Conservation (phyloP, 2,113 vertebrate genomes). For the Cavia aperea region DNA sequence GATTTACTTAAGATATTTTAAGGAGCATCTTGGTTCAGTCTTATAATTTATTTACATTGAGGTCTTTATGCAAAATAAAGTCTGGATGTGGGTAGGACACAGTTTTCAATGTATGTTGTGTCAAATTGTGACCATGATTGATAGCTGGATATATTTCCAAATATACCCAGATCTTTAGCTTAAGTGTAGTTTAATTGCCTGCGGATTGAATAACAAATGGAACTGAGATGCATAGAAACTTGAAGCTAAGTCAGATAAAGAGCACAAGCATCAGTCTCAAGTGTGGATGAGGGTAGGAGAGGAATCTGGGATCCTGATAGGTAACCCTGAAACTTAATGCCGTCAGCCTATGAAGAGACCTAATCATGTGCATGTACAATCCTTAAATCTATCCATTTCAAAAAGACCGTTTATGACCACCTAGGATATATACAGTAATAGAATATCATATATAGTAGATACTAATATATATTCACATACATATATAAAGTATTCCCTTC, state of each 20-base stretch:
- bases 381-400: background rate
- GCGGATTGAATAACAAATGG: conserved; percentile 61
- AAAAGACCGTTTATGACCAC: background rate
- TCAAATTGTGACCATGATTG: conserved; percentile 41
- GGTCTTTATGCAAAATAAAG: background rate
- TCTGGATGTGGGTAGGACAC: background rate
- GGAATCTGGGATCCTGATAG: conserved; percentile 57
- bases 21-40: background rate
- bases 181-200: conserved; percentile 47
- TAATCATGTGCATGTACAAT: background rate
- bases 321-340: conserved; percentile 48
- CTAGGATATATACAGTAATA: background rate
- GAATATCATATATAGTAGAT: background rate
- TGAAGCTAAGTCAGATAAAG: conserved; percentile 60
- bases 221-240: conserved; percentile 63
- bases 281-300: conserved; percentile 40
- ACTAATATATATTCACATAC: background rate
- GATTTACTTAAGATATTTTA: background rate
- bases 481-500: background rate
- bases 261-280: conserved; percentile 49
- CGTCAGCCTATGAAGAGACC: background rate
- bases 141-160: conserved; percentile 44
- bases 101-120: conserved; percentile 29
- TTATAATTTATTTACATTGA: background rate
- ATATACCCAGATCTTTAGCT: conserved; percentile 19